phyloP scores from a whole-genome alignment of 30 jellyfish, hydroid and myxozoan species.

The Pelagia noctiluca region DNA sequence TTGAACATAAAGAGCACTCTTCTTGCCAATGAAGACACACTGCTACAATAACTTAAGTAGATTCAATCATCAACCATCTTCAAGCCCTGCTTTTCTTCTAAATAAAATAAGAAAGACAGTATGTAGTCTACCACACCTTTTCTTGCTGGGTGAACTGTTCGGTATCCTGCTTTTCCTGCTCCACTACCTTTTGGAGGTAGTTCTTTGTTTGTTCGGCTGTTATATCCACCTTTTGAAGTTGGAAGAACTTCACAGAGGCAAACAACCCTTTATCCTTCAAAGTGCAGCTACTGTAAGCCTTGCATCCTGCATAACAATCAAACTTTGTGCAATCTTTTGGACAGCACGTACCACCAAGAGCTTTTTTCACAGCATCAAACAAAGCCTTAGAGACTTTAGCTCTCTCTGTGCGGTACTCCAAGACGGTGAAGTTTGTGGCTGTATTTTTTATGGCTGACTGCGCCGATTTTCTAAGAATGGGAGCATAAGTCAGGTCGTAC shows the following conservation, averaged over 20 bases:
- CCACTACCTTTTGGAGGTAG: constrained; percentile 59
- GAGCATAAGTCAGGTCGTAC: constrained; percentile 68
- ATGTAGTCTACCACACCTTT: too few species aligned
- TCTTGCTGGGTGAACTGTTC: constrained; percentile 72
- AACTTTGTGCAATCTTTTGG: constrained; percentile 31
- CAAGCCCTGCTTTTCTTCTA: too few species aligned
- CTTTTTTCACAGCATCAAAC: constrained; percentile 16
- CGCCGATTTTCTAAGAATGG: constrained; percentile 56
- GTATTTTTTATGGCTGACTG: constrained; percentile 60
- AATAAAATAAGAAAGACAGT: too few species aligned
- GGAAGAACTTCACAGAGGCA: constrained; percentile 60
- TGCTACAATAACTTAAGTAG: too few species aligned
- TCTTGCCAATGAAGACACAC: too few species aligned
- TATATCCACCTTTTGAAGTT: constrained; percentile 50
- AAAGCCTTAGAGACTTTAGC: constrained; percentile 37
- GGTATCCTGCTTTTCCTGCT: constrained; percentile 65
- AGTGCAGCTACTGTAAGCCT: constrained; percentile 44
- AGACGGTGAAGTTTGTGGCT: constrained; percentile 63
- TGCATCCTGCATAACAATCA: constrained; percentile 53
- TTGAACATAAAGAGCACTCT: too few species aligned
- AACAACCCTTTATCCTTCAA: constrained; percentile 66
- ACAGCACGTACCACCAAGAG: constrained; percentile 74
- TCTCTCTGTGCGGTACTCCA: constrained; percentile 61
- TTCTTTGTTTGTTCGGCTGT: constrained; percentile 67
- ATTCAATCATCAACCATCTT: too few species aligned